Evolutionary conservation across 2,888 invertebrate genomes (phyloP).

Genomic region (Dromius quadrimaculatus): DNA sequence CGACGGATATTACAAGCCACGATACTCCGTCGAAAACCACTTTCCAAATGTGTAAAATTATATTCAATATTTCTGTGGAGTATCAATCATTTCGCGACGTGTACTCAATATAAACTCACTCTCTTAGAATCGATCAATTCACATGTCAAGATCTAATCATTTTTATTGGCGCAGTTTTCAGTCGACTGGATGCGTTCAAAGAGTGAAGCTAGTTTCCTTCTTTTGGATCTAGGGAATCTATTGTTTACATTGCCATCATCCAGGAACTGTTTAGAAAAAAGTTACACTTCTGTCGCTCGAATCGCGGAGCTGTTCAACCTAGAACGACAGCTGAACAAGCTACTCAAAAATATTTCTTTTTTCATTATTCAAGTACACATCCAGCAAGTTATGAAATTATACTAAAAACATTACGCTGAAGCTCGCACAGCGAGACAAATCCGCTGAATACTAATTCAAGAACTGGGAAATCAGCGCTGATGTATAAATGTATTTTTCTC

Average conservation of each 20-base stretch:
- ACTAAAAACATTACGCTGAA: slow-evolving; percentile 37
- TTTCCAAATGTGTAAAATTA: slow-evolving; percentile 39
- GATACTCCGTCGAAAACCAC: slow-evolving; percentile 32
- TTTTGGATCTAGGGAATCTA: no score
- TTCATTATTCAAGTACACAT: slow-evolving; percentile 47
- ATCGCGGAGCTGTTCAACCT: no score
- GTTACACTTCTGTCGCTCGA: no score
- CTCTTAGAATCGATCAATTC: slow-evolving; percentile 30
- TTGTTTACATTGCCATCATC: no score
- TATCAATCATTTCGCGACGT: slow-evolving; percentile 40
- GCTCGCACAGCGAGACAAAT: slow-evolving; percentile 29
- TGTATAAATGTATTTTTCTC: slow-evolving; percentile 39
- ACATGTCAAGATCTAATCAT: slow-evolving; percentile 12
- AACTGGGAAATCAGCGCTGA: slow-evolving; percentile 43
- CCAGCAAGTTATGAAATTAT: slow-evolving; percentile 49
- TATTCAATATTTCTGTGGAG: slow-evolving; percentile 30
- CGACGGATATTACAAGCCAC: slow-evolving; percentile 38
- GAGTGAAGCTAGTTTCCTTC: neutral
- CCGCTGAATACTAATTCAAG: slow-evolving; percentile 49
- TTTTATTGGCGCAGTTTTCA: slow-evolving; percentile 23
- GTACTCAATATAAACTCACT: slow-evolving; percentile 30
- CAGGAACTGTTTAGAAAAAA: no score
- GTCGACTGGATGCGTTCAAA: neutral
- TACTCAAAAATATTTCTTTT: no score
- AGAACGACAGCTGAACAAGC: no score